Evolutionary conservation across 92 coral and sea anemone genomes (phyloP), one percentile per base, ranked within the genome.

Genomic region (Porites rus): DNA sequence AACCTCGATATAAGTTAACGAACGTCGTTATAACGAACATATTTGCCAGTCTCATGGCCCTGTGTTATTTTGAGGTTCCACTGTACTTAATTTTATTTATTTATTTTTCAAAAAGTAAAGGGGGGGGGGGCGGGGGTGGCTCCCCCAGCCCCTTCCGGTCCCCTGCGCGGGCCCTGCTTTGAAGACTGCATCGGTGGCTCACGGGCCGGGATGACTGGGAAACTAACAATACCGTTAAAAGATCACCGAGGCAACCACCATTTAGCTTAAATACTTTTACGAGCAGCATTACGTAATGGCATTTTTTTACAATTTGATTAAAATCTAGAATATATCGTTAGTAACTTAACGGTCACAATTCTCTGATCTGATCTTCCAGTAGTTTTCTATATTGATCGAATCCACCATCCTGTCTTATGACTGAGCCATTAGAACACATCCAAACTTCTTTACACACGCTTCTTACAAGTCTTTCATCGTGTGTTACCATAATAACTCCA

Each of bases 401-500:
- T 19, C 98, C 98, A 13, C 98, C 98, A 78, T 94, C 95, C 19
- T 92, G 91, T 46, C 93, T 83, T 7, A 86, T 88, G 18, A 94
- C 93, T 52, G 80, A 87, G 50, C 89, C 88, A 60, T 86, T 83
- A 21, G 91, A 89, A 64, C 98, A 94, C 38, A 94, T 61, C 98
- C 98, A 94, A 14, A 94, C 93, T 71, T 94, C 98, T 65, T 88
- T 92, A 82, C 98, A 95, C 72, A 95, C 92, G 59, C 86, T 91
- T 59, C 96, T 77, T 2, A 95, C 96, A 17, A 95, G 91, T 38
- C 96, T 89, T 51, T 95, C 98, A 85, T 95, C 98, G 84, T 95
- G 98, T n/a, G 98, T 93, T 10, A 95, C 98, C 78, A 95, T 84
- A 17, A 95, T 77, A 28, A 95, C 98, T 8, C 98, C 98, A 61